These are phyloP conservation scores for Cyclophora albipunctata DNA, from an alignment of 2,888 invertebrate species.

Conservation along the genomic window DNA sequence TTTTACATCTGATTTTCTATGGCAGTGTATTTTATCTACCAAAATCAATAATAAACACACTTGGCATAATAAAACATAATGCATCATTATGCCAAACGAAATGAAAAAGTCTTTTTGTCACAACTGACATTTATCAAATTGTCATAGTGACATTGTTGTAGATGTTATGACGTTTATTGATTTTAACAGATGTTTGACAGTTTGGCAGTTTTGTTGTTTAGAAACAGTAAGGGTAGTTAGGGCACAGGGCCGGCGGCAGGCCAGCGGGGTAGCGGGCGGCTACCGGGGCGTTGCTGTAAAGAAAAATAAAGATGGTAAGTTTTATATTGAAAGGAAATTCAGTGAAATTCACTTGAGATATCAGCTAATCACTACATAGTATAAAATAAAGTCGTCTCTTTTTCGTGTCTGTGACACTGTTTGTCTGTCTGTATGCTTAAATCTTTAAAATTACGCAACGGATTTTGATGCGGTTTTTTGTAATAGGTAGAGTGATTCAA, in stretches of 20 bases:
- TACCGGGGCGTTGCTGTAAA: conserved; percentile 35
- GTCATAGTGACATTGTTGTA: too few species aligned
- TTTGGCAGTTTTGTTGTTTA: conserved; percentile 17
- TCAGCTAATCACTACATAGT: too few species aligned
- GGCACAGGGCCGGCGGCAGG: conserved; percentile 70
- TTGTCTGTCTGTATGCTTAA: too few species aligned
- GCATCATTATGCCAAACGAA: too few species aligned
- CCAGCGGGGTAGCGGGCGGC: conserved; percentile 69
- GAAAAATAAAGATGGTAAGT: conserved; percentile 5
- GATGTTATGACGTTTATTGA: background rate
- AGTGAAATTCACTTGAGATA: background rate
- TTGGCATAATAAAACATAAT: too few species aligned
- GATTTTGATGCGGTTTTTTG: too few species aligned
- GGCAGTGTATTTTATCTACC: background rate
- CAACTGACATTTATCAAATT: too few species aligned
- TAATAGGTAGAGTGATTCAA: too few species aligned
- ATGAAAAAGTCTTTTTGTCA: too few species aligned
- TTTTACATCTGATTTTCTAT: background rate
- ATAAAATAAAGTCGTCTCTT: too few species aligned
- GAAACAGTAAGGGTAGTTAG: conserved; percentile 76
- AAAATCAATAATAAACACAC: background rate
- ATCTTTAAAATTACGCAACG: too few species aligned
- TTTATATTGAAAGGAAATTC: background rate
- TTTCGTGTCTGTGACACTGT: too few species aligned
- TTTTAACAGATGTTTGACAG: background rate